Base-by-base conservation (phyloP, 2,797 vertebrate species). In the Hyperoplus lanceolatus region DNA sequence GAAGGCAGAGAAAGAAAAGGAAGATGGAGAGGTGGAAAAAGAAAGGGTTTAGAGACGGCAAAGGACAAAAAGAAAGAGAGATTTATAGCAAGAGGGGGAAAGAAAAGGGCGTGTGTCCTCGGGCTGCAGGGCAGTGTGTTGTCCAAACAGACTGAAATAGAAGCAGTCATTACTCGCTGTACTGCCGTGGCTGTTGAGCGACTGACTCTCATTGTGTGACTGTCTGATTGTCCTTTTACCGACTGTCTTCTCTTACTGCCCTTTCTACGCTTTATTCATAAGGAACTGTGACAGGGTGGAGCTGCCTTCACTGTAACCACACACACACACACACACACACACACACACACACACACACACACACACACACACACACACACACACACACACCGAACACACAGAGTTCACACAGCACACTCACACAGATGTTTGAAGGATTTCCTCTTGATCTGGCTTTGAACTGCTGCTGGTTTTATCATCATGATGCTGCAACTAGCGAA, bases 71-170 rank as follows among this genome's bases (percentile, higher is more conserved):
- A 62, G 45, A 56, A 15, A n/a, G 15, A 3, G 1, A 46, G 6
- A 53, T 43, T 46, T 42, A 65, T 48, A 73, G 65, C 0, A 29
- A 56, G 38, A 72, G 3, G 15, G 54, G 64, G 59, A 8, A 61
- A 59, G 38, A 71, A 71, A 78, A 81, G 59, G 21, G 66, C 13
- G 65, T 68, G 66, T 72, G 55, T 83, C 43, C 51, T 70, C 73
- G 61, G 29, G 73, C 77, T 80, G 54, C 58, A 77, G 64, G 70
- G 73, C 60, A 65, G 70, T 43, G 65, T 74, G 70, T 71, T 75
- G 58, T 87, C 73, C 86, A 88, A 87, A 85, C 82, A 83, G 75
- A 85, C 82, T 73, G 73, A 89, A 90, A 90, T 90, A 90, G 89
- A 84, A 89, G 79, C 82, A 70, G 73, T 87, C 54, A 85, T 93